Conservation (phyloP, 1,140 invertebrate species). For the Ctenoplectra terminalis region DNA sequence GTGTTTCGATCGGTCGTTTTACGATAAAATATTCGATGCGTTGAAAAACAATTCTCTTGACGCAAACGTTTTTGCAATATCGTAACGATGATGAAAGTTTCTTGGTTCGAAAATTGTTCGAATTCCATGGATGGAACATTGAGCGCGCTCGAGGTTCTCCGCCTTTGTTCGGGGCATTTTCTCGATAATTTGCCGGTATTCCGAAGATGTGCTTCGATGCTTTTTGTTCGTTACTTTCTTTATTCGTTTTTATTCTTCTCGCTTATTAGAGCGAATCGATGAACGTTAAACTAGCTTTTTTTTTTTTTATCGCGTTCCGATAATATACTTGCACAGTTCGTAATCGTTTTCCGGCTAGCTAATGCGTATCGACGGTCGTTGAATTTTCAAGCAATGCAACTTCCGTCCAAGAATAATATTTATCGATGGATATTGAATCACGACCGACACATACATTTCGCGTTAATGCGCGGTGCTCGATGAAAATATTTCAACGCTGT, state of each 20-base stretch:
- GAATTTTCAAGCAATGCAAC: constrained; percentile 38
- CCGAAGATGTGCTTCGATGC: background rate
- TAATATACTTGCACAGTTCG: too few relatives aligned
- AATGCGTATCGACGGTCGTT: constrained; percentile 27
- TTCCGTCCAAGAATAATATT: constrained; percentile 42
- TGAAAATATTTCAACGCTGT: constrained; percentile 49
- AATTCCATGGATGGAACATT: background rate
- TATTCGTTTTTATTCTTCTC: too few relatives aligned
- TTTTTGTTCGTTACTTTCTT: background rate
- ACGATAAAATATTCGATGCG: too few relatives aligned
- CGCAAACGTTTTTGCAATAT: background rate
- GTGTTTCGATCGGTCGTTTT: too few relatives aligned
- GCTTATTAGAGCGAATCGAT: background rate
- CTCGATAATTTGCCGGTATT: background rate
- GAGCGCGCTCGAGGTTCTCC: background rate
- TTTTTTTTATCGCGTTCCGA: background rate
- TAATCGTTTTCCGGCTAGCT: background rate
- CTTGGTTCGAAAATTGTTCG: background rate
- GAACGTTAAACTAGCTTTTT: background rate
- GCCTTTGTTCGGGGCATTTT: background rate
- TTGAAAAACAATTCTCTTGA: background rate
- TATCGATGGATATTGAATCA: constrained; percentile 42
- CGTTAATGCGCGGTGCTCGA: constrained; percentile 33
- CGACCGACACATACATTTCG: constrained; percentile 11
- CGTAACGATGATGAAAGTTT: background rate